Base-by-base conservation (phyloP, 1,140 invertebrate species). In the Vollenhovia emeryi region DNA sequence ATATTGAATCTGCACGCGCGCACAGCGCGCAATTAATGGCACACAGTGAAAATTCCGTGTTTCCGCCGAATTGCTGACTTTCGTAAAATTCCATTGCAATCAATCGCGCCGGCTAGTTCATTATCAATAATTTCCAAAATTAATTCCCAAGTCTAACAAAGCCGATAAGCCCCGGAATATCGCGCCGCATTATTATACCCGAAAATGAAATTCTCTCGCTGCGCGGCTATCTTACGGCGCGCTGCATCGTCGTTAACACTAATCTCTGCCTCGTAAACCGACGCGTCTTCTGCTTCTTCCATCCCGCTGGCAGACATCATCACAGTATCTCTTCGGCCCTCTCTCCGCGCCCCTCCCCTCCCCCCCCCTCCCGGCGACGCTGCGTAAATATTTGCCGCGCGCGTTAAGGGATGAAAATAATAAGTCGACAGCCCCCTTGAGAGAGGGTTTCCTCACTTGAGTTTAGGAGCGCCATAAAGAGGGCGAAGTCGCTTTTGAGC, bases 341-440 rank as follows among this genome's bases (percentile, higher is more conserved):
- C n/a, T n/a, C 40, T 27, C 18, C 18, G 4, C 59, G 36, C 27
- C 9, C 33, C 3, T 36, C 6, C 18, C 13, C 33, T n/a, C 6
- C 43, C 48, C 15, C 27, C 13, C 33, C 24, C 6, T 50, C 48
- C 15, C 27, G 21, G 21, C 24, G 52, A 64, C 78, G 78, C 87
- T 91, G 86, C 87, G 89, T 90, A 91, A 92, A 92, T 88, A 74
- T 92, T 92, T 92, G 91, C 85, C 40, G 73, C 66, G 64, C 75
- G 87, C 66, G 84, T 90, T 88, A 87, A 86, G 84, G 80, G 86
- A 91, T 90, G 89, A 89, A 91, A 92, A 92, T 92, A 92, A 92
- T 91, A 92, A 92, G 91, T 87, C 88, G 71, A 82, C 85, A 71
- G n/a, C 84, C 36, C n/a, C 59, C 73, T 71, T 36, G 55, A 45